Evolutionary conservation across 2,888 invertebrate genomes (phyloP).

Genomic region (Dilophus febrilis): DNA sequence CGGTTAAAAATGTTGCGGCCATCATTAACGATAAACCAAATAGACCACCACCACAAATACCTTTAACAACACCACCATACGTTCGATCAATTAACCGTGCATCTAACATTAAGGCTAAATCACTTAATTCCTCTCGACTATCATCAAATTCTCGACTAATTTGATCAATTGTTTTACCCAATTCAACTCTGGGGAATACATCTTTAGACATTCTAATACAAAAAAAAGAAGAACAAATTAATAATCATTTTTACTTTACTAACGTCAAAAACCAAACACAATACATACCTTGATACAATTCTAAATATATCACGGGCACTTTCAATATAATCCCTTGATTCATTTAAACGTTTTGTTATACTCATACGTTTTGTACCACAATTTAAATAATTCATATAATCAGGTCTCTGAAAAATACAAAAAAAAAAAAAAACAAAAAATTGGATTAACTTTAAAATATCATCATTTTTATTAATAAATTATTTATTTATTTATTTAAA

Average conservation of each 20-base stretch:
- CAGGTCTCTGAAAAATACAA: slow-evolving; percentile 17
- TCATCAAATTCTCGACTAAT: slow-evolving; percentile 28
- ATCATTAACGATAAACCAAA: slow-evolving; percentile 73
- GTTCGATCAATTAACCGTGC: slow-evolving; percentile 68
- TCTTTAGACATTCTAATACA: slow-evolving; percentile 26
- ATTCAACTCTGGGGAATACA: slow-evolving; percentile 27
- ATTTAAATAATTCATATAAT: slow-evolving; percentile 27
- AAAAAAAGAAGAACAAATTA: slow-evolving; percentile 2
- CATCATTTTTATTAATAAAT: too few relatives aligned
- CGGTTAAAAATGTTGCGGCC: slow-evolving; percentile 70
- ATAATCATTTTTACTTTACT: not conserved
- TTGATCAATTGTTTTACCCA: slow-evolving; percentile 22
- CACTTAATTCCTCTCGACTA: slow-evolving; percentile 10
- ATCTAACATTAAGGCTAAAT: slow-evolving; percentile 48
- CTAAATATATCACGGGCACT: slow-evolving; percentile 27
- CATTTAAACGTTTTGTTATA: slow-evolving; percentile 29
- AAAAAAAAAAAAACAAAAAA: not conserved
- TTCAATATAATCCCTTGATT: slow-evolving; percentile 28
- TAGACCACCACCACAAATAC: slow-evolving; percentile 68
- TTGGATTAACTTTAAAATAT: too few relatives aligned
- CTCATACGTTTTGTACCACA: slow-evolving; percentile 29
- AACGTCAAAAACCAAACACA: not conserved
- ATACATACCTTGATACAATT: slow-evolving; percentile 22
- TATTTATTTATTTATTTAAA: too few relatives aligned
- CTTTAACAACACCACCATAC: slow-evolving; percentile 61